Evolutionary conservation across 2,113 vertebrate species (phyloP).

Genomic region (Lutjanus erythropterus): DNA sequence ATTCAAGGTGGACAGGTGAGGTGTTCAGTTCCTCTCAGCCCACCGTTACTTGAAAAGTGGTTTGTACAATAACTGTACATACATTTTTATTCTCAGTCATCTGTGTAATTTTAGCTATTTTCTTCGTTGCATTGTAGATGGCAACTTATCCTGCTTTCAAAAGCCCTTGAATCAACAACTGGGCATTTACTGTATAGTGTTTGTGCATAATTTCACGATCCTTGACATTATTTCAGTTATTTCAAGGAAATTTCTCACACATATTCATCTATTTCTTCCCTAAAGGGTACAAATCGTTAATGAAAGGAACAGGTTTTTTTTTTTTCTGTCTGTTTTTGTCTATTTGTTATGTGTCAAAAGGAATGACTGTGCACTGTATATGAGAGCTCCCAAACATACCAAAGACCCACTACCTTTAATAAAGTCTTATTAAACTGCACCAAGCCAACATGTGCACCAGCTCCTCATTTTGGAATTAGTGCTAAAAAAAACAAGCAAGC

Average conservation of each 20-base stretch:
- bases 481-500: slow-evolving; percentile 53
- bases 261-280: slow-evolving; percentile 21
- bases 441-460: slow-evolving; percentile 33
- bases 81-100: slow-evolving; percentile 14
- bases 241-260: slow-evolving; percentile 2
- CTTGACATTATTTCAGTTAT: not conserved
- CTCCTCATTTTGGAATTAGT: slow-evolving; percentile 66
- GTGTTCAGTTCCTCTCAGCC: slow-evolving; percentile 3
- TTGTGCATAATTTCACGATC: slow-evolving; percentile 19
- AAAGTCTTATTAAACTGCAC: slow-evolving; percentile 57
- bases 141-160: not conserved
- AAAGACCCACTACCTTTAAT: slow-evolving; percentile 51
- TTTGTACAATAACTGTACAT: slow-evolving; percentile 10
- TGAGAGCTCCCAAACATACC: slow-evolving; percentile 74
- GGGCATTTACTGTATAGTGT: not conserved
- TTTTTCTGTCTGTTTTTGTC: slow-evolving; percentile 4
- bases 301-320: not conserved
- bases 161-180: not conserved
- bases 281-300: slow-evolving; percentile 4
- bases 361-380: slow-evolving; percentile 71
- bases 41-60: slow-evolving; percentile 60
- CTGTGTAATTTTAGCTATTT: slow-evolving; percentile 9
- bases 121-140: not conserved
- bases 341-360: slow-evolving; percentile 52
- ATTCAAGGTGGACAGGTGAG: not conserved